Base-by-base conservation (phyloP, 1,140 invertebrate genomes). In the Colletes latitarsis region DNA sequence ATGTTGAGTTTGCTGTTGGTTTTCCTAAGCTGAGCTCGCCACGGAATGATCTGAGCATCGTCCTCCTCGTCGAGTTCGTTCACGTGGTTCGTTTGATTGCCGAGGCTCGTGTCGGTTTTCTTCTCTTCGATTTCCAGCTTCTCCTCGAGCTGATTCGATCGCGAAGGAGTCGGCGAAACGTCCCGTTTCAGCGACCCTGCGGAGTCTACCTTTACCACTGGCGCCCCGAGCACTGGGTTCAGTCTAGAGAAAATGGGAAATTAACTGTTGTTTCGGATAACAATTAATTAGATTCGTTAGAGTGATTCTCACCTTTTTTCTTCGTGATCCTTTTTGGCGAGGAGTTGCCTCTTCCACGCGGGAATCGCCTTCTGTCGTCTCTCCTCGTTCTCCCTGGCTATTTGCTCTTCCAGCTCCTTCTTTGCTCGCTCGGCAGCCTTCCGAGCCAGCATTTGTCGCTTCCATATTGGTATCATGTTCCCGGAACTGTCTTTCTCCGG, bases 371-470 rank as follows among this genome's bases (percentile, higher is more conserved):
- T 96, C 53, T 98, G 95, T 86, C 97, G 94, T 82, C 97, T 96
- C 83, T 97, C 96, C 92, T 98, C 98, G 3, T 97, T 96, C 88
- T 98, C 97, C 73, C 95, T 94, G 60, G 96, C 95, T 88, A 97
- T 93, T 84, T 97, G 95, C 90, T 98, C 97, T 92, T 98, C 97
- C 69, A 98, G 93, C 88, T 99, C 98, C 90, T 97, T 97, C 78
- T 97, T 96, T 3, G 98, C 98, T 81, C 97, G 96, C 91, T 99
- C 98, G 0, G 98, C 98, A 0, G 97, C 97, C 91, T 98, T 98
- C 87, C 97, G 96, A 0, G 98, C 98, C 90, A 99, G 89, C 97
- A 99, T 98, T 93, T 99, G 98, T 39, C 98, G 93, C 91, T 98
- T 98, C 98, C 98, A 99, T 21, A 96, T 96, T 14, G 98, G 98